A percentile compares a stretch with the other conserved stretches of the same genome.
These are phyloP conservation scores for Chloroceryle amazona DNA, from an alignment of 2,797 vertebrate genomes.

Conservation along the genomic window DNA sequence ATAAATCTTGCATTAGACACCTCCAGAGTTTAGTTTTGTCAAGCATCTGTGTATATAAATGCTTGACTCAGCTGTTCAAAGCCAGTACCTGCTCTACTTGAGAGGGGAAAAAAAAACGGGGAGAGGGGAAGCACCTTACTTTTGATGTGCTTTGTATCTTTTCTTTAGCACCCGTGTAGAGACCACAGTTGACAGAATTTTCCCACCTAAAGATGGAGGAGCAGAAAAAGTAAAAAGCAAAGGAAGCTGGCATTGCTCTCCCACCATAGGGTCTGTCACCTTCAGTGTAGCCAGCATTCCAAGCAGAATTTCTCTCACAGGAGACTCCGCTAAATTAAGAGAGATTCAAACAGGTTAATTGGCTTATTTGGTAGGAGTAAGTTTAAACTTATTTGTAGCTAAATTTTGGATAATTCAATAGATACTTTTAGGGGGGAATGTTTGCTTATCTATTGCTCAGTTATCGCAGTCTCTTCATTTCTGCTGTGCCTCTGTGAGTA, in stretches of 20 bases:
- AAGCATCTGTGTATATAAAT: neutral
- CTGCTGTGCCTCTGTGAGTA: neutral
- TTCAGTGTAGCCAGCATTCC: neutral
- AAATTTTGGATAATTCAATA: neutral
- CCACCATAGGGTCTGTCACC: neutral
- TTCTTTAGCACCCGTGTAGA: neutral
- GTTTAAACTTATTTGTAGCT: neutral
- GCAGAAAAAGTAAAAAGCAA: neutral
- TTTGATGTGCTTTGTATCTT: neutral
- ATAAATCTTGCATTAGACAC: neutral
- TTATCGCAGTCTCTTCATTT: neutral
- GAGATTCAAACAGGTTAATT: neutral
- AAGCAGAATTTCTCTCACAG: neutral
- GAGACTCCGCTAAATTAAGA: neutral
- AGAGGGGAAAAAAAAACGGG: no score
- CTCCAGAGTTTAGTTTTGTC: neutral
- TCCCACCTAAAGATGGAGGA: neutral
- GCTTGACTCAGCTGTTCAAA: neutral
- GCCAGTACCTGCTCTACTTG: neutral
- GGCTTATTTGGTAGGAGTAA: neutral
- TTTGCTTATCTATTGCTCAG: neutral
- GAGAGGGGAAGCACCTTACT: neutral
- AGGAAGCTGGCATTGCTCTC: neutral
- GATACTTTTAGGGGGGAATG: fast-evolving
- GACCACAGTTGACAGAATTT: neutral